Conservation (phyloP, 2,797 vertebrate genomes). For the Leptatherina wallacei region DNA sequence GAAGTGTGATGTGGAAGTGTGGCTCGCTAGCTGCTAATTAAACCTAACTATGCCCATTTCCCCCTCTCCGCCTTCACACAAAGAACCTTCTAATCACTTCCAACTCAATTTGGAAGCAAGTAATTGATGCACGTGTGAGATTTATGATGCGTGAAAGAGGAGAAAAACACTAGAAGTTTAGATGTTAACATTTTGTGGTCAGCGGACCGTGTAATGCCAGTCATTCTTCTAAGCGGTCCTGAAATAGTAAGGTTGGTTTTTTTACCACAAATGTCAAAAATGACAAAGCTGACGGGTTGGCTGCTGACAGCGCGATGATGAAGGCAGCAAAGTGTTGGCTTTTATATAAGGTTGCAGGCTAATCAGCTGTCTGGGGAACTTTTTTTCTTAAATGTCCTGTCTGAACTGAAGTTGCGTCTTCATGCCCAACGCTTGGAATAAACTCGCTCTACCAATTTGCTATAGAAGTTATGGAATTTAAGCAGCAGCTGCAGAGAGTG, state of each 20-base stretch:
- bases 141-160: conserved; percentile 57
- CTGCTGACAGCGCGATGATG: conserved; percentile 4
- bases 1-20: conserved; percentile 64
- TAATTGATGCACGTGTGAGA: conserved; percentile 55
- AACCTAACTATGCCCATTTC: conserved; percentile 56
- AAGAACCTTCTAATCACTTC: conserved; percentile 68
- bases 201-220: conserved; percentile 3
- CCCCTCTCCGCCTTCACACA: conserved; percentile 47
- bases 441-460: conserved; percentile 40
- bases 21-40: conserved; percentile 74
- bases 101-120: conserved; percentile 67
- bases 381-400: conserved; percentile 13
- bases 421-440: conserved; percentile 27
- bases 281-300: not conserved
- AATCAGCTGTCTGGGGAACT: conserved; percentile 18
- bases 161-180: conserved; percentile 34
- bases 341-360: conserved; percentile 6
- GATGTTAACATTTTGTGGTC: conserved; percentile 39
- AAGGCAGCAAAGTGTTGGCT: conserved; percentile 2
- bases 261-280: conserved; percentile 2
- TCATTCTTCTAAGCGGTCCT: conserved; percentile 19
- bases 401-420: conserved; percentile 38
- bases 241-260: conserved; percentile 6
- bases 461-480: conserved; percentile 59
- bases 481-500: conserved; percentile 43